Evolutionary conservation across 2,113 vertebrate genomes (phyloP).

Genomic region (Apteryx mantelli): DNA sequence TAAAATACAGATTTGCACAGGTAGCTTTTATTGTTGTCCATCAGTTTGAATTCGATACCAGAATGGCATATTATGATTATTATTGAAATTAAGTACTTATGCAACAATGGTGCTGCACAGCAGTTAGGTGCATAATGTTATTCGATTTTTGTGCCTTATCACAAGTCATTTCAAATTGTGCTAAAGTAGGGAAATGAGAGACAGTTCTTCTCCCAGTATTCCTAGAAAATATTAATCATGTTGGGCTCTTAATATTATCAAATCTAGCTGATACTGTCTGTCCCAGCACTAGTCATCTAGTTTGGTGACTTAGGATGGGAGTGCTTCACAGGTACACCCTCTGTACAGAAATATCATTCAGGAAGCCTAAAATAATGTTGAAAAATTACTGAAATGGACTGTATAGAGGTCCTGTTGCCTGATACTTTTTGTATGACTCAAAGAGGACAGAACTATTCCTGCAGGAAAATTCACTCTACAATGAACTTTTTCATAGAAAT

Average conservation of each 20-base stretch:
- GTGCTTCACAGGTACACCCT: fast-evolving
- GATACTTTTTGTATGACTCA: neutral
- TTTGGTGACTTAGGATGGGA: neutral
- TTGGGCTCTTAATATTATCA: neutral
- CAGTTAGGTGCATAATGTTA: neutral
- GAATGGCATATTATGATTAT: constrained; percentile 2
- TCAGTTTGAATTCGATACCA: constrained; percentile 10
- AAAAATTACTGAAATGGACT: neutral
- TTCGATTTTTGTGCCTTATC: neutral
- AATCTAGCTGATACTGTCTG: neutral
- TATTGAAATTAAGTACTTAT: neutral
- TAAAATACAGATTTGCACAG: neutral
- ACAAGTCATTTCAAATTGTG: neutral
- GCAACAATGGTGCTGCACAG: neutral
- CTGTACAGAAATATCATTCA: neutral
- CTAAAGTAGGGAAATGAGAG: neutral
- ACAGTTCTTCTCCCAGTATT: neutral
- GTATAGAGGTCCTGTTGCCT: neutral
- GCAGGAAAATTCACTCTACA: neutral
- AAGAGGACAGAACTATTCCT: neutral
- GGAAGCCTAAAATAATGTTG: neutral
- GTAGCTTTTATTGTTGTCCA: neutral
- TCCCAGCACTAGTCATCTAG: neutral
- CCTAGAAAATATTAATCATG: neutral
- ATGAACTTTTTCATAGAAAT: neutral